Percentiles rank a stretch among this genome's conserved stretches.
Evolutionary conservation across 2,797 vertebrate genomes (phyloP).

Genomic region (Gadopsis marmoratus): DNA sequence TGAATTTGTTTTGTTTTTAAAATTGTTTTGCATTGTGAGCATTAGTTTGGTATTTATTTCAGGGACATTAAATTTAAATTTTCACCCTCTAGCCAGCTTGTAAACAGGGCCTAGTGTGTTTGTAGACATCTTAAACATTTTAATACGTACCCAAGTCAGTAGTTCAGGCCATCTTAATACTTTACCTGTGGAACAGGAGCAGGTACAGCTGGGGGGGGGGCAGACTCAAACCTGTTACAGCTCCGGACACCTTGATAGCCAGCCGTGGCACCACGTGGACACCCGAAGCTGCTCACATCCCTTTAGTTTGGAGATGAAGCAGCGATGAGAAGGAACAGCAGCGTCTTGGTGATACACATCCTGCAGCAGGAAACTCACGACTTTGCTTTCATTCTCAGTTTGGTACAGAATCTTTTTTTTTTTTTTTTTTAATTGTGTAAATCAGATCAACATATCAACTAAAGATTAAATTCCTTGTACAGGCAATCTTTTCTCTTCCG

Average conservation of each 20-base stretch:
- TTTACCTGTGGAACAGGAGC: constrained; percentile 61
- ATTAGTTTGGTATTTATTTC: background rate
- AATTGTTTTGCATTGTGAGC: too few species aligned
- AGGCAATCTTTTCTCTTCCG: constrained; percentile 40
- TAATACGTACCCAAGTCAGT: constrained; percentile 61
- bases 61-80: background rate
- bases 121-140: constrained; percentile 6
- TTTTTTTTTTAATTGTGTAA: constrained; percentile 29
- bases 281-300: constrained; percentile 9
- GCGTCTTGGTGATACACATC: constrained; percentile 40
- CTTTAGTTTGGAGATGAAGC: constrained; percentile 30
- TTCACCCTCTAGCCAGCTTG: background rate
- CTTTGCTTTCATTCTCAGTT: constrained; percentile 55
- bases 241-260: constrained; percentile 12
- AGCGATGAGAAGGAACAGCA: background rate
- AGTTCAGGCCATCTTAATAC: constrained; percentile 48
- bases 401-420: constrained; percentile 34
- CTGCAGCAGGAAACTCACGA: constrained; percentile 48
- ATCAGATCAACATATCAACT: constrained; percentile 54
- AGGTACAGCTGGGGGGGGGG: constrained; percentile 3
- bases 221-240: constrained; percentile 35
- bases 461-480: constrained; percentile 45
- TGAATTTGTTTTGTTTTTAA: too few species aligned
- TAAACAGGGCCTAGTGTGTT: background rate
- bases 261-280: background rate